A percentile compares a stretch with the other conserved stretches of the same genome.
These are phyloP conservation scores for Sussaba pulchella DNA, from an alignment of 2,888 invertebrate genomes.

Conservation along the genomic window DNA sequence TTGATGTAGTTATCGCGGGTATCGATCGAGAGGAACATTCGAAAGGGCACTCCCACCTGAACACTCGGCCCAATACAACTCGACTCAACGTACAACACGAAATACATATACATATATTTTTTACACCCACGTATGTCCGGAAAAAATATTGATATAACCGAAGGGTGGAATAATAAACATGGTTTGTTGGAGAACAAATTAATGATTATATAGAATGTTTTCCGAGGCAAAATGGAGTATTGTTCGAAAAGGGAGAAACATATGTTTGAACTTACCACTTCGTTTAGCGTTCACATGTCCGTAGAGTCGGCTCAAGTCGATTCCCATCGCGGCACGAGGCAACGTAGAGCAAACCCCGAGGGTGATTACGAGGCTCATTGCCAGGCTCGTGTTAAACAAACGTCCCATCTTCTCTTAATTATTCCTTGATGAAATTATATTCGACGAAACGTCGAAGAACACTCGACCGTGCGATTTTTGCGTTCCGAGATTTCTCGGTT, in stretches of 20 bases:
- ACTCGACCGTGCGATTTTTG: too few relatives aligned
- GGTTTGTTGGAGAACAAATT: too few relatives aligned
- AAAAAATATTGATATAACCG: too few relatives aligned
- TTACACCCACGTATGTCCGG: too few relatives aligned
- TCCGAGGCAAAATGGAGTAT: too few relatives aligned
- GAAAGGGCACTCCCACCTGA: slow-evolving; percentile 70
- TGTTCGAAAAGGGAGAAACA: not conserved
- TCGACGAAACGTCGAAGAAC: too few relatives aligned
- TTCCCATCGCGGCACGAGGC: slow-evolving; percentile 89
- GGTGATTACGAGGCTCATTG: slow-evolving; percentile 83
- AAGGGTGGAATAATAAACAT: too few relatives aligned
- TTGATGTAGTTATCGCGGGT: slow-evolving; percentile 58
- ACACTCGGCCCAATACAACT: slow-evolving; percentile 32
- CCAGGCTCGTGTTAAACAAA: slow-evolving; percentile 73
- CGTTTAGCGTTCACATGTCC: slow-evolving; percentile 91
- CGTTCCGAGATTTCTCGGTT: too few relatives aligned
- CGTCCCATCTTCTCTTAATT: slow-evolving; percentile 63
- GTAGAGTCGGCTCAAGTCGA: slow-evolving; percentile 93
- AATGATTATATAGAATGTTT: too few relatives aligned
- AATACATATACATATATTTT: too few relatives aligned
- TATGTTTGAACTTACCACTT: slow-evolving; percentile 86
- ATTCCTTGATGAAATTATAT: too few relatives aligned
- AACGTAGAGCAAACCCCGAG: slow-evolving; percentile 88
- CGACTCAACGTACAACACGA: slow-evolving; percentile 22
- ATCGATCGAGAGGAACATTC: slow-evolving; percentile 68